Base-by-base conservation (phyloP, 2,888 invertebrate species). In the Synanthedon myopaeformis region DNA sequence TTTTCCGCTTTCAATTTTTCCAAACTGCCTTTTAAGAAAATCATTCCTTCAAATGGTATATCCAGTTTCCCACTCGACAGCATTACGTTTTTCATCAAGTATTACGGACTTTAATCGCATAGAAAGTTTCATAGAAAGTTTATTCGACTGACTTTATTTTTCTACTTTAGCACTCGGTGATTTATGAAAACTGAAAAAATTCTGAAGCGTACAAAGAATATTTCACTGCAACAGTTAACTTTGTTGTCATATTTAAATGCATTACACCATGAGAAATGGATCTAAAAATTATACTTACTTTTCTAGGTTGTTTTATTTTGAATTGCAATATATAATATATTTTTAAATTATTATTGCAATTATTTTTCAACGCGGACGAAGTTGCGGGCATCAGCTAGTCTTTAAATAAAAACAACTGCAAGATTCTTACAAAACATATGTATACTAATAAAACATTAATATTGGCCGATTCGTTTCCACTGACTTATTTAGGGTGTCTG, bases 161-260 rank as follows among this genome's bases (percentile, higher is more conserved):
- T 70, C 74, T 83, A 83, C 72, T 82, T 81, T 78, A 78, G 65
- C 72, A 75, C 74, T 71, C 65, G 64, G 72, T 82, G 79, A 83
- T 84, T 85, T 83, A 82, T 82, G 75, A 74, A 82, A 81, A 80
- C 79, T 83, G 79, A 35, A 75, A 77, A 73, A 77, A 75, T 76
- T 77, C 68, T 75, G 65, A 75, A 76, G 67, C 63, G 68, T 72
- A 69, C 73, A 73, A 74, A 74, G 72, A 74, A 76, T 76, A 75
- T 76, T 77, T 74, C 72, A 72, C 74, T 71, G 69, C 69, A 70
- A 66, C 62, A 62, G 64, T 65, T 69, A 70, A 76, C 70, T 74
- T 72, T 71, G 64, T 67, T 69, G 70, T 74, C 72, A 74, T 71
- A 70, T 71, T 69, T 71, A 69, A 76, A 72, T 69, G 63, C 65